Percentiles rank a stretch among this genome's conserved stretches.
Evolutionary conservation across 2,113 vertebrate species (phyloP).

Genomic region (Benitochromis conjunctus): DNA sequence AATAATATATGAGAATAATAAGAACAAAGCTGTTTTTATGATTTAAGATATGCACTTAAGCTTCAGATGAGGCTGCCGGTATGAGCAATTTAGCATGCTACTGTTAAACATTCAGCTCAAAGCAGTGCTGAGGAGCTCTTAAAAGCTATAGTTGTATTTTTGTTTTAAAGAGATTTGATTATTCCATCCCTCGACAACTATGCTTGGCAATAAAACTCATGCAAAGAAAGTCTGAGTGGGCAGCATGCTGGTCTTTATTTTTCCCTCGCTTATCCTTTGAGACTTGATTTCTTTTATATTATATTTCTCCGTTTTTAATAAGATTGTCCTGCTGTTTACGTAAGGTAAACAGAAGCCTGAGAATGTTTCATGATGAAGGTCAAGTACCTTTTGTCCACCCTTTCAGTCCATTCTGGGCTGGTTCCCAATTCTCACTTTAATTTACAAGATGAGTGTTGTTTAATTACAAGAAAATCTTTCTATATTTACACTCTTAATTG

Average conservation of each 20-base stretch:
- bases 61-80: background rate
- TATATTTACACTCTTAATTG: conserved; percentile 8
- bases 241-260: background rate
- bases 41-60: background rate
- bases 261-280: conserved; percentile 9
- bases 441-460: background rate
- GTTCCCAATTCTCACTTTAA: background rate
- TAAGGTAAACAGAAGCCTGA: background rate
- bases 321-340: background rate
- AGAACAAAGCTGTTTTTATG: background rate
- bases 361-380: background rate
- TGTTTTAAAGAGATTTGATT: conserved; percentile 2
- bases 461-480: background rate
- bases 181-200: conserved; percentile 4
- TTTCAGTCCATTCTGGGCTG: background rate
- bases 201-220: background rate
- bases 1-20: background rate
- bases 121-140: background rate
- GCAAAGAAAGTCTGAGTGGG: conserved; percentile 37
- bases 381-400: background rate
- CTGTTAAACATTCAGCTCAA: background rate
- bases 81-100: background rate
- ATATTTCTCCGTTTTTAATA: background rate
- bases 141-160: background rate
- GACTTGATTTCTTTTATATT: conserved; percentile 1